Percentiles rank a stretch among this genome's conserved stretches.
Evolutionary conservation across 37 sponge, comb jelly and placozoan genomes (phyloP).

Genomic region (Lycopodina hypogea): DNA sequence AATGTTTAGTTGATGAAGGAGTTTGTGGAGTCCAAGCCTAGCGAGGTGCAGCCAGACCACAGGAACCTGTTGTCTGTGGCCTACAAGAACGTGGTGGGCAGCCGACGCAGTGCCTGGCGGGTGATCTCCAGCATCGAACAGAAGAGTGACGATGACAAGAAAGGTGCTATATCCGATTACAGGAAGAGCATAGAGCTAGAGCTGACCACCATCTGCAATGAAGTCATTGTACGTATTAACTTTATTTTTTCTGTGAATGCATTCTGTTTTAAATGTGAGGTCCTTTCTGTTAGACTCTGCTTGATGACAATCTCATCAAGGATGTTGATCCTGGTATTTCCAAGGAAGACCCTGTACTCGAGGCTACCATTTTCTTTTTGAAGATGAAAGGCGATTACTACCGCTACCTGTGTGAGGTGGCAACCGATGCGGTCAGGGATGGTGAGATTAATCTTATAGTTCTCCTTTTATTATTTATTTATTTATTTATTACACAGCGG

Average conservation of each 20-base stretch:
- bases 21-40: too few species aligned
- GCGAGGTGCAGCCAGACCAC: not conserved
- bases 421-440: conserved; percentile 4
- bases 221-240: conserved; percentile 50
- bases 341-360: conserved; percentile 14
- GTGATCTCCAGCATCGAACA: conserved; percentile 68
- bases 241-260: not conserved
- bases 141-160: conserved; percentile 17
- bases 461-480: not conserved
- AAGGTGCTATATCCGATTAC: conserved; percentile 36
- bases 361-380: conserved; percentile 83
- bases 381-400: conserved; percentile 99
- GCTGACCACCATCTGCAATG: conserved; percentile 70
- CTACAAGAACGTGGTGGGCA: conserved; percentile 84
- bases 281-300: conserved; percentile 4
- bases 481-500: not conserved
- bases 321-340: conserved; percentile 26
- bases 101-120: conserved; percentile 72
- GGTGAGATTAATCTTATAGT: not conserved
- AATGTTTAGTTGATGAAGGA: too few species aligned
- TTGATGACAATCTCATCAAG: conserved; percentile 19
- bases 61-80: conserved; percentile 84
- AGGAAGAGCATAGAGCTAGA: conserved; percentile 67
- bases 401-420: conserved; percentile 89
- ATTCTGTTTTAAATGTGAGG: too few species aligned